phyloP scores from a whole-genome alignment of 2,888 invertebrate species.

The Apodemia duryi region DNA sequence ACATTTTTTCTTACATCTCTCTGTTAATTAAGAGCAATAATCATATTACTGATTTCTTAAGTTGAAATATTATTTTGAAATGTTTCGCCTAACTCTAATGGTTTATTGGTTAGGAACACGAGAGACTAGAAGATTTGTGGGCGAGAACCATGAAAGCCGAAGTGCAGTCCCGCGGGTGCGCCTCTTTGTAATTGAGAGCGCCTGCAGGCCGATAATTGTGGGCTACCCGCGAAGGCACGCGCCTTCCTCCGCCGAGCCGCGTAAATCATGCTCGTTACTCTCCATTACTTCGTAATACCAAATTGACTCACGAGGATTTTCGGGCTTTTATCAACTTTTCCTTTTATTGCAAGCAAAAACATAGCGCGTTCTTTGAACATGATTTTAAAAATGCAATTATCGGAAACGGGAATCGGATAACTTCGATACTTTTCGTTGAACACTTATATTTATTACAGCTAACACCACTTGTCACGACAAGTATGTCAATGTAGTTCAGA shows the following conservation, averaged over 20 bases:
- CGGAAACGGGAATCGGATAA: not conserved
- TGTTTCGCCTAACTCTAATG: not conserved
- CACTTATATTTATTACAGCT: constrained; percentile 40
- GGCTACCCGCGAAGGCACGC: constrained; percentile 57
- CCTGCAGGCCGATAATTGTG: constrained; percentile 78
- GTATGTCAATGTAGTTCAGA: constrained; percentile 64
- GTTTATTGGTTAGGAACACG: constrained; percentile 1
- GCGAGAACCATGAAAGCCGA: constrained; percentile 53
- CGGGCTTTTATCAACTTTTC: constrained; percentile 38
- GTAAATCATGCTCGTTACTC: constrained; percentile 78
- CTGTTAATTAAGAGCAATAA: not conserved
- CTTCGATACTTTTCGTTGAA: not conserved
- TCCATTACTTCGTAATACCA: constrained; percentile 76
- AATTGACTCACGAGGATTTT: constrained; percentile 71
- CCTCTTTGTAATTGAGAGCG: constrained; percentile 78
- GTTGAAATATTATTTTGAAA: not conserved
- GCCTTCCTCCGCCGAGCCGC: constrained; percentile 42
- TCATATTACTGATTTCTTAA: too few relatives aligned
- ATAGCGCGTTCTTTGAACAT: not conserved
- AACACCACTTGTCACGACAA: constrained; percentile 68
- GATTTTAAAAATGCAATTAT: not conserved
- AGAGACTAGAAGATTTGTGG: constrained; percentile 66
- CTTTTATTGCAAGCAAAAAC: constrained; percentile 30
- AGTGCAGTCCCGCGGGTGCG: constrained; percentile 71
- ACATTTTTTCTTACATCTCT: not conserved